A percentile compares a stretch with the other conserved stretches of the same genome.
phyloP scores from a whole-genome alignment of 1,140 invertebrate genomes.

The Phenacoccus solenopsis region DNA sequence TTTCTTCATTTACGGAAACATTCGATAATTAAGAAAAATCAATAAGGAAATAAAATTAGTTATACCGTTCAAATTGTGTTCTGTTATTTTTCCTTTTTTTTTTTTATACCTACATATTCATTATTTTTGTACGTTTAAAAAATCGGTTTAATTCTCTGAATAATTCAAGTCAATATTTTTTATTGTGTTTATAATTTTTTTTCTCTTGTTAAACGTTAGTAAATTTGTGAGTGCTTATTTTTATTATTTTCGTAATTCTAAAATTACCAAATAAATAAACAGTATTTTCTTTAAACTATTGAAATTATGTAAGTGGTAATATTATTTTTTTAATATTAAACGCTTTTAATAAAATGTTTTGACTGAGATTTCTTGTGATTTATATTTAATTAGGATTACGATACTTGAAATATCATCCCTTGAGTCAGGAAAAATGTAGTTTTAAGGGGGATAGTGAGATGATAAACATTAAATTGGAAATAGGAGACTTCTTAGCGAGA shows the following conservation, averaged over 20 bases:
- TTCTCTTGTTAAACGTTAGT: slow-evolving; percentile 6
- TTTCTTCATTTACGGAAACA: neutral
- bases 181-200: slow-evolving; percentile 6
- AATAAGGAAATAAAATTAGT: neutral
- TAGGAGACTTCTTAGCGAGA: too few species aligned
- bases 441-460: too few species aligned
- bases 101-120: neutral
- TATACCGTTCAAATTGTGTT: neutral
- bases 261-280: slow-evolving; percentile 13
- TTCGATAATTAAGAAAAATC: too few species aligned
- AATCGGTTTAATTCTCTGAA: neutral
- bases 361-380: too few species aligned
- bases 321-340: slow-evolving; percentile 14
- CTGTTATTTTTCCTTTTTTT: neutral
- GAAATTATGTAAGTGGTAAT: neutral
- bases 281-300: slow-evolving; percentile 12
- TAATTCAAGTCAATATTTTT: slow-evolving; percentile 7
- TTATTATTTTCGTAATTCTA: slow-evolving; percentile 8
- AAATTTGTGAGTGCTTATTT: slow-evolving; percentile 15
- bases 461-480: too few species aligned
- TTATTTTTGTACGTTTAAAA: neutral
- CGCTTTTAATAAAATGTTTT: neutral
- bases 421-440: too few species aligned
- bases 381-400: too few species aligned
- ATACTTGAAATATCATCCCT: too few species aligned